These are phyloP conservation scores for Herminia tarsipennalis DNA, from an alignment of 2,888 invertebrate genomes.

Conservation along the genomic window DNA sequence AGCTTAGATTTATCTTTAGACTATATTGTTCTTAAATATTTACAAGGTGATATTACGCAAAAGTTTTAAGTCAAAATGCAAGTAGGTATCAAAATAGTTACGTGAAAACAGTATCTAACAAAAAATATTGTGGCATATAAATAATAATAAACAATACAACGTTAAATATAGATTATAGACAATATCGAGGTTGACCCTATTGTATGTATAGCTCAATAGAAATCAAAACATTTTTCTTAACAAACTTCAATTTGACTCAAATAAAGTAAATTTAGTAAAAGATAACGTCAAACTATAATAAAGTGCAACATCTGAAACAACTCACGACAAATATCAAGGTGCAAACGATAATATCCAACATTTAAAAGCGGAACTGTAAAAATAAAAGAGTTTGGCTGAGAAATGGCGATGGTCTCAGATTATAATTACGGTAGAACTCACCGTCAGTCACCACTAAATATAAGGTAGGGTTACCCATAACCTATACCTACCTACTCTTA, in stretches of 20 bases:
- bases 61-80: neutral
- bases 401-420: slow-evolving; percentile 75
- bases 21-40: neutral
- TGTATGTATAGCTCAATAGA: too few species aligned
- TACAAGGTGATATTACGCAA: neutral
- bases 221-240: too few species aligned
- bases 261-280: too few species aligned
- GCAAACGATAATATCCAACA: slow-evolving; percentile 24
- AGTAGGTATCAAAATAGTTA: too few species aligned
- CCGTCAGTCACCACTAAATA: slow-evolving; percentile 78
- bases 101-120: too few species aligned
- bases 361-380: slow-evolving; percentile 35
- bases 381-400: slow-evolving; percentile 50
- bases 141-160: too few species aligned
- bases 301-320: neutral
- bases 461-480: slow-evolving; percentile 37
- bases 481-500: neutral
- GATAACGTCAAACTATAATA: too few species aligned
- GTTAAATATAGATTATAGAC: too few species aligned
- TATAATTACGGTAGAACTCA: slow-evolving; percentile 71
- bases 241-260: too few species aligned
- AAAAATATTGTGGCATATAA: too few species aligned
- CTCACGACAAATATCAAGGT: slow-evolving; percentile 17
- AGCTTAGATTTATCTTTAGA: neutral
- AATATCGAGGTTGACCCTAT: too few species aligned